Evolutionary conservation across 2,113 vertebrate species (phyloP).

Genomic region (Hippocampus mohnikei): DNA sequence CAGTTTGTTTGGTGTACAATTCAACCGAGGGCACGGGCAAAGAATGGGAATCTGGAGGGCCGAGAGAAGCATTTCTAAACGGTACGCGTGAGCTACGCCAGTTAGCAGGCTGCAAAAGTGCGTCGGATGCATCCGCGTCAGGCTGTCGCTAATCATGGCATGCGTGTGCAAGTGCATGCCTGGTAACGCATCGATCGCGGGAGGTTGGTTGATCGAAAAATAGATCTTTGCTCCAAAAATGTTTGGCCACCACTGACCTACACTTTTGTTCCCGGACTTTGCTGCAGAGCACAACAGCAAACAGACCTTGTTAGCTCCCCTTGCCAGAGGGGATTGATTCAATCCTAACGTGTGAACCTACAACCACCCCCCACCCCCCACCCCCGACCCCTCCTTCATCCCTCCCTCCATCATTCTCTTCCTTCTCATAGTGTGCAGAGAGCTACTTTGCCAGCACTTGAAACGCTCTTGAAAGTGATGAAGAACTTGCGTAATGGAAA

Average conservation of each 20-base stretch:
- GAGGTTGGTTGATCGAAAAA: no score
- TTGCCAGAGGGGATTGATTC: slow-evolving; percentile 63
- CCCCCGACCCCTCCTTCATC: not conserved
- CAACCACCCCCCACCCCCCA: not conserved
- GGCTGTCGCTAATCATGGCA: no score
- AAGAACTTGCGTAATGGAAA: slow-evolving; percentile 49
- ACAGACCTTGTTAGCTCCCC: slow-evolving; percentile 61
- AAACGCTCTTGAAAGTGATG: slow-evolving; percentile 46
- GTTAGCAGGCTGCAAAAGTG: no score
- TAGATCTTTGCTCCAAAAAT: no score
- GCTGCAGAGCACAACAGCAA: slow-evolving; percentile 50
- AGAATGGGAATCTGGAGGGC: no score
- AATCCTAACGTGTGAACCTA: slow-evolving; percentile 47
- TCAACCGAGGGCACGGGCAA: no score
- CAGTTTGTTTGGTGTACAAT: no score
- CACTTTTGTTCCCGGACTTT: slow-evolving; percentile 49
- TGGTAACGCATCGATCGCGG: no score
- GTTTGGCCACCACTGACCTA: not conserved
- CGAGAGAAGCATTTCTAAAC: no score
- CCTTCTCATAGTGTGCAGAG: slow-evolving; percentile 19
- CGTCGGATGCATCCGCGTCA: no score
- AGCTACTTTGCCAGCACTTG: slow-evolving; percentile 19
- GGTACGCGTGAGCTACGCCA: no score
- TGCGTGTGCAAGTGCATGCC: no score
- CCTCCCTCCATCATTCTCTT: slow-evolving; percentile 8